Evolutionary conservation across 2,113 vertebrate species (phyloP).

Genomic region (Vidua macroura): DNA sequence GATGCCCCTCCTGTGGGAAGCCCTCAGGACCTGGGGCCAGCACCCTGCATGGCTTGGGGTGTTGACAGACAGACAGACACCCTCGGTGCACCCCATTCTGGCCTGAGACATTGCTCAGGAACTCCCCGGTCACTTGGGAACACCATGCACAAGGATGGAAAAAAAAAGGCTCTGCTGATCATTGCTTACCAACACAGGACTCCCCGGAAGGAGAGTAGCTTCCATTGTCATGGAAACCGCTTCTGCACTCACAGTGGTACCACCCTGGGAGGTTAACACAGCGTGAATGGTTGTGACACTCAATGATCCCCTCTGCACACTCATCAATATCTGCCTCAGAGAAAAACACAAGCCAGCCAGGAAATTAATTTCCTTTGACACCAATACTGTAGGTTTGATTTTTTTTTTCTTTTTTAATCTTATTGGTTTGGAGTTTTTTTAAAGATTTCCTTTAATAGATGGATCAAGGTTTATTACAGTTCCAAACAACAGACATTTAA

Average conservation of each 20-base stretch:
- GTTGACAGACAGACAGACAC: background rate
- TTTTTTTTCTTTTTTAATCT: background rate
- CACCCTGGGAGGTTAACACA: slow-evolving; percentile 97
- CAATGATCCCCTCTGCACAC: slow-evolving; percentile 89
- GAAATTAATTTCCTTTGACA: slow-evolving; percentile 79
- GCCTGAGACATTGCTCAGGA: background rate
- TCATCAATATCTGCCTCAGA: slow-evolving; percentile 95
- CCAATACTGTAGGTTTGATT: background rate
- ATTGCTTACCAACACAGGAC: slow-evolving; percentile 91
- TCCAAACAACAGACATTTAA: background rate
- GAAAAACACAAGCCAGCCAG: slow-evolving; percentile 81
- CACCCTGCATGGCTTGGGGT: background rate
- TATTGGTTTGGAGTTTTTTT: background rate
- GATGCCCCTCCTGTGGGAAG: background rate
- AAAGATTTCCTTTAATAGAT: background rate
- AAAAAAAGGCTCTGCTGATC: slow-evolving; percentile 38
- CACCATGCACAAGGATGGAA: slow-evolving; percentile 35
- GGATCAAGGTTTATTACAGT: background rate
- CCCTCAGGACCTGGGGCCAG: background rate
- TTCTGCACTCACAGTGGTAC: slow-evolving; percentile 98
- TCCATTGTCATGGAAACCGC: slow-evolving; percentile 98
- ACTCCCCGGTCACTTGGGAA: background rate
- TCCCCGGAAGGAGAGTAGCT: slow-evolving; percentile 90
- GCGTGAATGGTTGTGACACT: slow-evolving; percentile 94
- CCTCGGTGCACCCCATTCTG: background rate